Conservation (phyloP, 2,888 invertebrate species). For the Cylindroiulus punctatus region DNA sequence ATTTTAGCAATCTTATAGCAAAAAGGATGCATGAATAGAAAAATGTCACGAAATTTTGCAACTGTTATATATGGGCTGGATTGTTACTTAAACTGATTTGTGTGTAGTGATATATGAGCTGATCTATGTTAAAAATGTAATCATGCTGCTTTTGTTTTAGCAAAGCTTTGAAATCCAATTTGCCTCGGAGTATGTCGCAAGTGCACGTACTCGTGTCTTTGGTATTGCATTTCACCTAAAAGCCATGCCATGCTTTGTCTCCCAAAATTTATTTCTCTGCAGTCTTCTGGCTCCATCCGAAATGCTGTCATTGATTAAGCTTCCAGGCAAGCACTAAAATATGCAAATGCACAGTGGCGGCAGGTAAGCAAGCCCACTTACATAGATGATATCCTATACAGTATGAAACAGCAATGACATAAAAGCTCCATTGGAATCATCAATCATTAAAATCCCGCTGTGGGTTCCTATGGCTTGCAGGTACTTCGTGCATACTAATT, state of each 20-base stretch:
- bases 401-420: not conserved
- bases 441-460: conserved; percentile 24
- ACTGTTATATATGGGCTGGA: no score
- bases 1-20: no score
- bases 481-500: conserved; percentile 32
- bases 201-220: not conserved
- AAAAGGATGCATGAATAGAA: no score
- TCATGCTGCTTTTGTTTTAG: no score
- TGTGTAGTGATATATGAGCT: no score
- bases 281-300: not conserved
- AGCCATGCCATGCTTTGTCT: not conserved
- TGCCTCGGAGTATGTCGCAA: no score
- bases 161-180: no score
- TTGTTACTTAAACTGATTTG: no score
- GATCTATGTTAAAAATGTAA: no score
- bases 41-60: no score
- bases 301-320: conserved; percentile 16
- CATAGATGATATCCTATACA: not conserved
- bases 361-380: not conserved
- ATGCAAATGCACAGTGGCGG: conserved; percentile 25
- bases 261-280: not conserved
- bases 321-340: not conserved
- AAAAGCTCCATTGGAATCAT: not conserved
- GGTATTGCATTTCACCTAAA: not conserved
- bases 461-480: not conserved